A percentile compares a stretch with the other conserved stretches of the same genome.
phyloP scores from a whole-genome alignment of 1,140 invertebrate genomes.

The Caenorhabditis inopinata region DNA sequence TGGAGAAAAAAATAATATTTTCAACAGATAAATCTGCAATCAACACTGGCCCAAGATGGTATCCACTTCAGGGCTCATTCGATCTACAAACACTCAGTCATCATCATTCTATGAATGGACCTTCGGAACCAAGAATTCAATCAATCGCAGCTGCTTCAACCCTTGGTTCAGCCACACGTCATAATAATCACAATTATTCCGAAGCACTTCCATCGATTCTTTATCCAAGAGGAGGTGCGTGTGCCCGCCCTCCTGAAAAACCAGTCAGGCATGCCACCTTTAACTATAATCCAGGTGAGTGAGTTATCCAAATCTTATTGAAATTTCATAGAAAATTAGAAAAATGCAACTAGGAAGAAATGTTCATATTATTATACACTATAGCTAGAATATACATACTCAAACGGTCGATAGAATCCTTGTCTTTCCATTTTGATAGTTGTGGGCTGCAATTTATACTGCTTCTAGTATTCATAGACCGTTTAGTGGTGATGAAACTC shows the following conservation, averaged over 20 bases:
- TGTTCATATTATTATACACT: too few relatives aligned
- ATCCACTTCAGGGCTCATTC: not conserved
- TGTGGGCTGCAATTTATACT: too few relatives aligned
- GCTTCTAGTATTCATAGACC: too few relatives aligned
- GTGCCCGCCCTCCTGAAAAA: not conserved
- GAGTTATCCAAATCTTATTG: too few relatives aligned
- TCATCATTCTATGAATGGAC: not conserved
- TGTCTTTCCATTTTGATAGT: too few relatives aligned
- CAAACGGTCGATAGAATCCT: too few relatives aligned
- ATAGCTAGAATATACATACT: too few relatives aligned
- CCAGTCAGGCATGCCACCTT: not conserved
- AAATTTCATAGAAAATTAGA: too few relatives aligned
- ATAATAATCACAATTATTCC: not conserved
- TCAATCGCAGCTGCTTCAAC: slow-evolving; percentile 7
- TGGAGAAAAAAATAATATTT: not conserved
- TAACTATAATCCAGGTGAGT: slow-evolving; percentile 34
- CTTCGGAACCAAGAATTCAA: not conserved
- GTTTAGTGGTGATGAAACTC: too few relatives aligned
- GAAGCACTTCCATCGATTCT: not conserved
- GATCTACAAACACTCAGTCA: not conserved
- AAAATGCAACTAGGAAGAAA: not conserved
- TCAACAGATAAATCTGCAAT: slow-evolving; percentile 18
- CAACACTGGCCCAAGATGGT: slow-evolving; percentile 4
- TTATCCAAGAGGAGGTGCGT: not conserved
- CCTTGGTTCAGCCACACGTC: not conserved